These are phyloP conservation scores for Todiramphus saurophagus DNA, from an alignment of 2,113 vertebrate genomes.

Conservation along the genomic window DNA sequence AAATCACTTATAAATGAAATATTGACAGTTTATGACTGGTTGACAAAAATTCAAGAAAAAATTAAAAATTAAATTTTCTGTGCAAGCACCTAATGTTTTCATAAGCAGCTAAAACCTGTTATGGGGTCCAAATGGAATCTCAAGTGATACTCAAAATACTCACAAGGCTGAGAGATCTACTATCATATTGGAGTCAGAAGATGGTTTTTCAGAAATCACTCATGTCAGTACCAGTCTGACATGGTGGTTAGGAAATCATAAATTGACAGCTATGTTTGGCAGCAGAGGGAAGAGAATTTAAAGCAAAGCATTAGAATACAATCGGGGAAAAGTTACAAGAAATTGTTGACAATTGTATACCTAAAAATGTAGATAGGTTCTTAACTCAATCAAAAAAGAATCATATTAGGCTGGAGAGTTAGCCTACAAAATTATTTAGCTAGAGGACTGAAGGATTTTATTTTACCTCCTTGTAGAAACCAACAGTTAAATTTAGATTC, in stretches of 20 bases:
- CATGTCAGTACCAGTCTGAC: background rate
- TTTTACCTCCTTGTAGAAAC: background rate
- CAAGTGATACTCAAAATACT: background rate
- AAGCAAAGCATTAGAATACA: background rate
- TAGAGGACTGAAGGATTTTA: background rate
- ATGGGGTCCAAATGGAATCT: rapidly evolving
- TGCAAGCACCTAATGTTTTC: background rate
- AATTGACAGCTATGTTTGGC: background rate
- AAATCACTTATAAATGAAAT: background rate
- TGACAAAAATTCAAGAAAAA: background rate
- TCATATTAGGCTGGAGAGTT: background rate
- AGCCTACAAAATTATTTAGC: background rate
- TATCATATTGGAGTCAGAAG: background rate
- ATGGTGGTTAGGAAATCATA: background rate
- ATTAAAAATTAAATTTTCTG: background rate
- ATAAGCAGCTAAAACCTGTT: background rate
- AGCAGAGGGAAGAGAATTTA: background rate
- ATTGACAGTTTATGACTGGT: background rate
- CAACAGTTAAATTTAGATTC: background rate
- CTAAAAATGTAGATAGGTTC: background rate
- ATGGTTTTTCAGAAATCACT: background rate
- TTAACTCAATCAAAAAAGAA: rapidly evolving
- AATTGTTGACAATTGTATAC: background rate
- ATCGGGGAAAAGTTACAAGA: background rate
- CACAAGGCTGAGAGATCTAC: background rate